Conservation (phyloP, 2,113 vertebrate species). For the Spermophilus dauricus region DNA sequence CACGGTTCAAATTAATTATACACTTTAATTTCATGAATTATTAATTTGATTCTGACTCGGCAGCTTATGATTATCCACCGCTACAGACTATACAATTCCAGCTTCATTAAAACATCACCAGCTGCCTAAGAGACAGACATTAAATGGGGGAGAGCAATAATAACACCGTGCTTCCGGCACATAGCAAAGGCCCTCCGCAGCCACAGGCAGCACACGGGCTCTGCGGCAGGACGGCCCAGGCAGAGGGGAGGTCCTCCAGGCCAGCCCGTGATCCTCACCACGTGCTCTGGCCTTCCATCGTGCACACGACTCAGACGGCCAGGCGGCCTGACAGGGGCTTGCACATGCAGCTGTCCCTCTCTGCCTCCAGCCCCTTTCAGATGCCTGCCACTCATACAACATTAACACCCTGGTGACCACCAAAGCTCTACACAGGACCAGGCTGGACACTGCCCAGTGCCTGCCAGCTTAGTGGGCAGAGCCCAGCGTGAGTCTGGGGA, state of each 20-base stretch:
- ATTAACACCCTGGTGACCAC: background rate
- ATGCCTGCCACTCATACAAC: background rate
- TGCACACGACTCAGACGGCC: background rate
- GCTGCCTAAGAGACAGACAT: conserved; percentile 94
- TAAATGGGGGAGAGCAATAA: conserved; percentile 95
- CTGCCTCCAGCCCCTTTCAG: background rate
- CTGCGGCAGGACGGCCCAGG: conserved; percentile 54
- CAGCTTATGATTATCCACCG: conserved; percentile 97
- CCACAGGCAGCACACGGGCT: conserved; percentile 53
- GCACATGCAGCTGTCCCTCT: background rate
- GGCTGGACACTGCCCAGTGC: background rate
- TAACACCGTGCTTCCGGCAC: conserved; percentile 91
- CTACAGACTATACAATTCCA: conserved; percentile 94
- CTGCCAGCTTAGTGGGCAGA: background rate
- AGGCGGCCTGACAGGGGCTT: background rate
- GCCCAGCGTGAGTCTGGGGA: background rate
- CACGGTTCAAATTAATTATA: conserved; percentile 97
- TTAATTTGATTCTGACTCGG: conserved; percentile 99
- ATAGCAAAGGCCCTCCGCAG: conserved; percentile 87
- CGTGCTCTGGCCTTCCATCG: background rate
- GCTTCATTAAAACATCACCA: conserved; percentile 99
- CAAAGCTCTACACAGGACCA: background rate
- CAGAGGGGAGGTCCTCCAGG: conserved; percentile 76
- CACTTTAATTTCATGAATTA: conserved; percentile 99
- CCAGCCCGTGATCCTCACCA: conserved; percentile 40